These are phyloP conservation scores for Cosmia pyralina DNA, from an alignment of 2,888 invertebrate genomes.

Conservation along the genomic window DNA sequence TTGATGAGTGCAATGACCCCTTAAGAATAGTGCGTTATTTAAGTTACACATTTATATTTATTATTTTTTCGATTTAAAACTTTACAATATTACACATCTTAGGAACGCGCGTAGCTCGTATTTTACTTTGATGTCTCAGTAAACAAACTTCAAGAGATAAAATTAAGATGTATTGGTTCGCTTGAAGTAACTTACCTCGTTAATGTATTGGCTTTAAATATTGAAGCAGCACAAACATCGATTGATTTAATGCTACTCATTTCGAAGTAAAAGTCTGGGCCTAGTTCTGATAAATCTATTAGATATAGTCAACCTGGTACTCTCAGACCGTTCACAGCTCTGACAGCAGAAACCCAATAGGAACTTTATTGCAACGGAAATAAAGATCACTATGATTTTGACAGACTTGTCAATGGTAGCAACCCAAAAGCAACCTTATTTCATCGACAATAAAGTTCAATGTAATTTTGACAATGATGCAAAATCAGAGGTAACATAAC, in stretches of 20 bases:
- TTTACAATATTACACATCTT: not conserved
- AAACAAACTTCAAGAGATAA: constrained; percentile 28
- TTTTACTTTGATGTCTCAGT: constrained; percentile 16
- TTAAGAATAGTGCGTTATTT: no score
- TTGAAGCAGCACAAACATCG: constrained; percentile 27
- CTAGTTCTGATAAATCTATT: not conserved
- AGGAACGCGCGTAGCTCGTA: constrained; percentile 1
- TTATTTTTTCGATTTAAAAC: not conserved
- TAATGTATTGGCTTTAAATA: constrained; percentile 55
- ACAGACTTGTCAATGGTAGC: no score
- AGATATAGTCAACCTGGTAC: no score
- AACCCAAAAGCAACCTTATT: no score
- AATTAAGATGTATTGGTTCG: constrained; percentile 32
- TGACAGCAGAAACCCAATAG: no score
- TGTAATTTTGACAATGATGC: no score
- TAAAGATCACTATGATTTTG: no score
- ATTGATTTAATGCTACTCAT: constrained; percentile 25
- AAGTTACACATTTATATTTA: not conserved
- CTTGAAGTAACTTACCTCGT: constrained; percentile 26
- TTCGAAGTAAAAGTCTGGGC: constrained; percentile 11
- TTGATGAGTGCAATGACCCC: no score
- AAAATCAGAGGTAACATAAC: no score
- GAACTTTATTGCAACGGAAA: no score
- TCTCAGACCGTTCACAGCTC: no score
- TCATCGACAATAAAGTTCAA: no score